These are phyloP conservation scores for Conomelus anceps DNA, from an alignment of 2,888 invertebrate species.

Conservation along the genomic window DNA sequence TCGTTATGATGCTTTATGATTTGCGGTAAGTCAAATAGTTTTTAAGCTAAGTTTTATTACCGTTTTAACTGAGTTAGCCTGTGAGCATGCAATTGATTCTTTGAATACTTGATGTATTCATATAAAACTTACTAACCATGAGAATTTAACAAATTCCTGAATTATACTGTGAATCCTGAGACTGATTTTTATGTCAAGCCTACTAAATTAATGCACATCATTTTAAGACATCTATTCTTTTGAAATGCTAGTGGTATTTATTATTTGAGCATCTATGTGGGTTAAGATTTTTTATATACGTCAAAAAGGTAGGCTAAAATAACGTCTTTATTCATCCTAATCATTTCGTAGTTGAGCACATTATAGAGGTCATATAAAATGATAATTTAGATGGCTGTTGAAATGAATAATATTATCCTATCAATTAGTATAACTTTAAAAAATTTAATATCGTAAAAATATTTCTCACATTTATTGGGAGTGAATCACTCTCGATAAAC, in stretches of 20 bases:
- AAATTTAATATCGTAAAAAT: not conserved
- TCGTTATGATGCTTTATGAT: not conserved
- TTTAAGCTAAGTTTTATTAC: not conserved
- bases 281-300: not conserved
- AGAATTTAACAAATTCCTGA: not conserved
- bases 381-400: not conserved
- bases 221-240: not conserved
- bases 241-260: not conserved
- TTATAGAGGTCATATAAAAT: not conserved
- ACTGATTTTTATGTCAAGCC: not conserved
- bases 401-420: not conserved
- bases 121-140: not conserved
- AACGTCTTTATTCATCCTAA: not conserved
- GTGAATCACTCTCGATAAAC: not conserved
- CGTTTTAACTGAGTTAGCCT: too few species aligned
- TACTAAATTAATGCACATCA: not conserved
- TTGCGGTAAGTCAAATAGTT: not conserved
- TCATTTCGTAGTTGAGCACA: not conserved
- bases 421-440: not conserved
- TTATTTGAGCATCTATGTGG: not conserved
- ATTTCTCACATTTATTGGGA: not conserved
- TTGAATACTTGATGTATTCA: not conserved
- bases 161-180: not conserved
- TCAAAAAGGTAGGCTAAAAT: not conserved
- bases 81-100: not conserved